Evolutionary conservation across 1,140 invertebrate species (phyloP).

Genomic region (Leptopilina boulardi): DNA sequence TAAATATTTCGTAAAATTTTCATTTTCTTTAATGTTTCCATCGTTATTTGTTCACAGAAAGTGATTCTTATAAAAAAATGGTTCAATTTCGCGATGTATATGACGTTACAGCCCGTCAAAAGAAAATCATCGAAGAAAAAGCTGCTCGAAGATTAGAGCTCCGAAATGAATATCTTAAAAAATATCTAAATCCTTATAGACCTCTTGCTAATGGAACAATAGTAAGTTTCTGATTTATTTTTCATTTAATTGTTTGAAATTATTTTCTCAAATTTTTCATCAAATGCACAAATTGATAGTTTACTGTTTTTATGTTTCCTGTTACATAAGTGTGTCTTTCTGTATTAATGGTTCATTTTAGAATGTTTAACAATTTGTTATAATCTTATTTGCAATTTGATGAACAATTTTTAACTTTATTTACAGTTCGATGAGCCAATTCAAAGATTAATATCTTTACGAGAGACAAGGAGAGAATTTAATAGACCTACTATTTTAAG

Average conservation of each 20-base stretch:
- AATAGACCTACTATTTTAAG: slow-evolving; percentile 82
- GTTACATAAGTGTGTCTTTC: neutral
- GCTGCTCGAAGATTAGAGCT: slow-evolving; percentile 76
- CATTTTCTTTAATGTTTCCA: neutral
- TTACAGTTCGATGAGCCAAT: slow-evolving; percentile 86
- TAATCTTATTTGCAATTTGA: neutral
- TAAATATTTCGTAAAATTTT: too few relatives aligned
- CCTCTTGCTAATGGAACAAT: slow-evolving; percentile 69
- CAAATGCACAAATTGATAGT: neutral
- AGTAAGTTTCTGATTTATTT: slow-evolving; percentile 39
- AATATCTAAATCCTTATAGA: slow-evolving; percentile 80
- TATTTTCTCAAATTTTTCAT: neutral
- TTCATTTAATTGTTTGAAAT: neutral
- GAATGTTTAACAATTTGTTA: neutral
- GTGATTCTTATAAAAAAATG: slow-evolving; percentile 6
- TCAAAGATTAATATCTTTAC: slow-evolving; percentile 83
- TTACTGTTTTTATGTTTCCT: neutral
- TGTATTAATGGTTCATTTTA: neutral
- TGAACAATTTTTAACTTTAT: slow-evolving; percentile 55
- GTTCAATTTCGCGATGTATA: slow-evolving; percentile 20
- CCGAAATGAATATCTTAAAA: slow-evolving; percentile 83
- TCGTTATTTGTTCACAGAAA: neutral
- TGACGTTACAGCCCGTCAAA: slow-evolving; percentile 59
- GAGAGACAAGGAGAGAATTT: slow-evolving; percentile 79
- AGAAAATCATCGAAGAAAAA: slow-evolving; percentile 76